Percentiles rank a stretch among this genome's conserved stretches.
phyloP scores from a whole-genome alignment of 2,797 vertebrate species.

The Ptychadena robeensis region DNA sequence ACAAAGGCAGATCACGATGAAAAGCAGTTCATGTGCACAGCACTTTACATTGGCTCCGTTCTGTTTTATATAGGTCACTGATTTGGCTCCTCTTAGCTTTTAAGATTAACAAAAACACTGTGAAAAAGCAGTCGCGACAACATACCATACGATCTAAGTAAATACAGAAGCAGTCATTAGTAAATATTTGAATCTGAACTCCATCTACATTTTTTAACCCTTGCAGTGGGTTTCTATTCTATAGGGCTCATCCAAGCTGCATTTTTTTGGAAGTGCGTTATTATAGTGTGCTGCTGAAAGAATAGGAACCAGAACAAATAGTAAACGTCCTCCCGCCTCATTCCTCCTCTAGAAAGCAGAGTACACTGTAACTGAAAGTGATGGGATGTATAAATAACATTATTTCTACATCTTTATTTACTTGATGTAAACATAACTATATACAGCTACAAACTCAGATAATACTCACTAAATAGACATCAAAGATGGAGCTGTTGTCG shows the following conservation, averaged over 20 bases:
- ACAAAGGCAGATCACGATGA: conserved; percentile 19
- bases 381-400: background rate
- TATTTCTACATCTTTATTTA: background rate
- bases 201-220: too few relatives aligned
- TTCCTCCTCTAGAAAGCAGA: too few relatives aligned
- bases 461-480: conserved; percentile 91
- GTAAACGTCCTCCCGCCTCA: too few relatives aligned
- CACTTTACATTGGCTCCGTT: conserved; percentile 10
- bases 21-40: conserved; percentile 18
- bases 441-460: background rate
- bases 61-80: conserved; percentile 27
- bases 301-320: too few relatives aligned
- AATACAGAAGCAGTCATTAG: background rate
- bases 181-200: too few relatives aligned
- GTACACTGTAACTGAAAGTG: background rate
- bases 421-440: background rate
- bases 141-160: background rate
- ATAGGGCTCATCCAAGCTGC: too few relatives aligned
- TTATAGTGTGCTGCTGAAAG: too few relatives aligned
- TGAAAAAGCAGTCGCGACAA: background rate
- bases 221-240: too few relatives aligned
- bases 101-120: background rate
- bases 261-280: too few relatives aligned
- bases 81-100: conserved; percentile 11
- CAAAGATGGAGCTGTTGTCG: conserved; percentile 91